Base-by-base conservation (phyloP, 2,113 vertebrate genomes). In the Lagopus muta region DNA sequence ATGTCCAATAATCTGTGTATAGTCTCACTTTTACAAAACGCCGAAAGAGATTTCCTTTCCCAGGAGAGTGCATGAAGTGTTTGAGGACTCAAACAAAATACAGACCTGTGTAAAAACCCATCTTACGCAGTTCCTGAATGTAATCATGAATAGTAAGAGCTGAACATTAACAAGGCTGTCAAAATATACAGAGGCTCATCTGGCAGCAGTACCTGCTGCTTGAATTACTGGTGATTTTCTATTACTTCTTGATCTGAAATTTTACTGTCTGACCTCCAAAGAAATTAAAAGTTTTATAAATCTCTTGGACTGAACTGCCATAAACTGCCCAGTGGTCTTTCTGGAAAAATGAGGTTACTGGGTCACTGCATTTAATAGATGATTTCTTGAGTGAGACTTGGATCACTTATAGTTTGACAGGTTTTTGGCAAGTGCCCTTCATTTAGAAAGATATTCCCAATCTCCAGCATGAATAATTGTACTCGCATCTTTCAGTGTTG, bases 301-400 rank as follows among this genome's bases (percentile, higher is more conserved):
- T 75, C 40, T 78, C 66, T 86, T 3, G 3, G 54, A 78, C 38
- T 90, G 73, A 81, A 70, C 72, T 86, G 77, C 40, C 66, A 54
- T 61, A 78, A 75, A 75, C 48, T 82, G 79, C n/a, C 71, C 82
- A 79, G 78, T 16, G 48, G 17, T 48, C 88, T 34, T 86, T 84
- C 61, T 72, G 45, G 58, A 88, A 88, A 95, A 96, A 95, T 48
- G 15, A 95, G 82, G 86, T 88, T 69, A 94, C 48, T 79, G 60
- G 86, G 80, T 82, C 86, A 86, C 74, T 76, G 62, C 54, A 86
- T 88, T 70, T 86, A 93, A 79, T 69, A 82, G 67, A 73, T 38
- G 16, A 25, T 24, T 90, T 92, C 19, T 27, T 86, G 40, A 88
- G n/a, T 42, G 83, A 91, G 82, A 71, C 66, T 28, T 20, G 10